Evolutionary conservation across 2,113 vertebrate species (phyloP).

Genomic region (Malurus melanocephalus): DNA sequence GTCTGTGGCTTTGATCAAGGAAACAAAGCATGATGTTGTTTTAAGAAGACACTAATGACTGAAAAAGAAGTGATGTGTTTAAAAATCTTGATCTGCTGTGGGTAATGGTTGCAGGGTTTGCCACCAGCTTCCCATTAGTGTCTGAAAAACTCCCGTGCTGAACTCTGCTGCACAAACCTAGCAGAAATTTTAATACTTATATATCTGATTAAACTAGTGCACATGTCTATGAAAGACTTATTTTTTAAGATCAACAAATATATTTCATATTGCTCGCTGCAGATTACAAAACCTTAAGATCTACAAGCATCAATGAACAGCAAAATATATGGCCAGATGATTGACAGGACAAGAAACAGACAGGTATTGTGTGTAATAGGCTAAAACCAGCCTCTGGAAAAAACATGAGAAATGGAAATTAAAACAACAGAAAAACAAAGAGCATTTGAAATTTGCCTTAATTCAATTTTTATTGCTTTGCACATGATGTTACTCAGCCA

Average conservation of each 20-base stretch:
- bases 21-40: constrained; percentile 54
- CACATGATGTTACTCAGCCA: constrained; percentile 11
- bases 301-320: constrained; percentile 74
- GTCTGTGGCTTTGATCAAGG: constrained; percentile 53
- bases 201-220: constrained; percentile 23
- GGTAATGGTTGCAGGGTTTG: constrained; percentile 26
- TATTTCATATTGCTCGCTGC: constrained; percentile 12
- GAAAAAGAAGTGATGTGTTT: constrained; percentile 31
- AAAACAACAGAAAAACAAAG: constrained; percentile 61
- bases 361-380: constrained; percentile 77
- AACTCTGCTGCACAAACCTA: constrained; percentile 1
- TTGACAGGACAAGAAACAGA: constrained; percentile 77
- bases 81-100: constrained; percentile 12
- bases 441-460: constrained; percentile 42
- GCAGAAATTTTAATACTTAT: constrained; percentile 4
- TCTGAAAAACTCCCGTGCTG: background rate
- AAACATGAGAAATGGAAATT: constrained; percentile 61
- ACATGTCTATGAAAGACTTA: background rate
- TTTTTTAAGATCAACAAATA: constrained; percentile 1
- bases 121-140: constrained; percentile 29
- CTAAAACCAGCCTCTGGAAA: constrained; percentile 73
- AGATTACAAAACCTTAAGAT: constrained; percentile 49
- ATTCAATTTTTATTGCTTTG: constrained; percentile 58
- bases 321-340: constrained; percentile 73
- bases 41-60: constrained; percentile 55